A percentile compares a stretch with the other conserved stretches of the same genome.
Evolutionary conservation across 2,797 vertebrate genomes (phyloP).

Genomic region (Takifugu ocellatus): DNA sequence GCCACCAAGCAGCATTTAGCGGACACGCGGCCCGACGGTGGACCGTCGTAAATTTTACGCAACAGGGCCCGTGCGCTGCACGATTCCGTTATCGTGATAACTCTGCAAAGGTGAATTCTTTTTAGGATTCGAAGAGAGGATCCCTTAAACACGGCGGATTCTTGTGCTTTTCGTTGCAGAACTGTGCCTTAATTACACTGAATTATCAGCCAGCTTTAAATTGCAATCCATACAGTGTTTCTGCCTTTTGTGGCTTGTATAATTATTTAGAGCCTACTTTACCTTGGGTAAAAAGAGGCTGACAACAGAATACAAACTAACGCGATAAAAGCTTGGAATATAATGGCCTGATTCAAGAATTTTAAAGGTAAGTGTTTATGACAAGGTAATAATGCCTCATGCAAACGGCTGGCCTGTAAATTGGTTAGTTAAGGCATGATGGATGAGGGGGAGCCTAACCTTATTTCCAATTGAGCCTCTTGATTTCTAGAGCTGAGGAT

Average conservation of each 20-base stretch:
- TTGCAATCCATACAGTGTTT: slow-evolving; percentile 75
- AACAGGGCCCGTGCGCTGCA: slow-evolving; percentile 29
- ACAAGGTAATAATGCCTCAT: slow-evolving; percentile 99
- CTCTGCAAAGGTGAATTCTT: slow-evolving; percentile 14
- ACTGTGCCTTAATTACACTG: slow-evolving; percentile 77
- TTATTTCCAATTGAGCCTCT: slow-evolving; percentile 91
- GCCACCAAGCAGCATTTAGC: slow-evolving; percentile 67
- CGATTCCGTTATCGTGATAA: too few relatives aligned
- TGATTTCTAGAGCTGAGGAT: slow-evolving; percentile 96
- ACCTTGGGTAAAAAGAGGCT: slow-evolving; percentile 95
- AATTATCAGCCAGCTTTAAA: slow-evolving; percentile 79
- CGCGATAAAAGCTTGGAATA: slow-evolving; percentile 97
- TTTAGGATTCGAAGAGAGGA: slow-evolving; percentile 20
- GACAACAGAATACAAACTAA: slow-evolving; percentile 95
- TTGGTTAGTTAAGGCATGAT: slow-evolving; percentile 99
- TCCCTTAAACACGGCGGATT: slow-evolving; percentile 7
- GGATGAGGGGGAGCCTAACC: slow-evolving; percentile 93
- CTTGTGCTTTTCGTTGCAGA: slow-evolving; percentile 43
- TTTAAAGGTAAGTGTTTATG: slow-evolving; percentile 98
- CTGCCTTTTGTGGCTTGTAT: slow-evolving; percentile 78
- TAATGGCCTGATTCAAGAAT: slow-evolving; percentile 83
- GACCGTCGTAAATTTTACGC: slow-evolving; percentile 61
- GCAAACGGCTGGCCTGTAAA: slow-evolving; percentile 95
- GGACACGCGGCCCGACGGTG: slow-evolving; percentile 66
- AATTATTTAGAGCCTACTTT: slow-evolving; percentile 89